Evolutionary conservation across 2,888 invertebrate species (phyloP).

Genomic region (Epistrophe grossulariae): DNA sequence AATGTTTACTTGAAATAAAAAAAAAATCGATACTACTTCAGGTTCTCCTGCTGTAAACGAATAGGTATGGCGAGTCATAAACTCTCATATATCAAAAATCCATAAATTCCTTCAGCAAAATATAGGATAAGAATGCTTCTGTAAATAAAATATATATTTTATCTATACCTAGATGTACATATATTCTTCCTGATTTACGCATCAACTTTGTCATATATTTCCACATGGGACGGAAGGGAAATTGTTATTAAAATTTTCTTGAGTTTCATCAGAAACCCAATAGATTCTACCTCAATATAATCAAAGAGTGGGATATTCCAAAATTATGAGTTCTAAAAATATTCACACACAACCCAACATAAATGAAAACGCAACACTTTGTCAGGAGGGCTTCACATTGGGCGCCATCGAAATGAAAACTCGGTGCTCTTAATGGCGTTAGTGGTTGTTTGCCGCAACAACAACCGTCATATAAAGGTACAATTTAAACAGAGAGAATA

Average conservation of each 20-base stretch:
- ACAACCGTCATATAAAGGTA: conserved; percentile 58
- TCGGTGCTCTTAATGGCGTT: conserved; percentile 57
- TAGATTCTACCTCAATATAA: not conserved
- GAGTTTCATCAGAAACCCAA: conserved; percentile 46
- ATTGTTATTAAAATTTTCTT: conserved; percentile 72
- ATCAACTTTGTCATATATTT: conserved; percentile 40
- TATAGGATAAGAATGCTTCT: conserved; percentile 36
- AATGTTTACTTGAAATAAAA: not conserved
- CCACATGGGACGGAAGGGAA: conserved; percentile 8
- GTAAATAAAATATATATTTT: conserved; percentile 17
- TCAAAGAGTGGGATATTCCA: not conserved
- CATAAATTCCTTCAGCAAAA: conserved; percentile 55
- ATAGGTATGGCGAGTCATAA: conserved; percentile 42
- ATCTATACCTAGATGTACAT: too few species aligned
- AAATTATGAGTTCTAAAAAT: conserved; percentile 40
- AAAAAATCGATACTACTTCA: conserved; percentile 27
- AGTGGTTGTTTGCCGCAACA: conserved; percentile 55
- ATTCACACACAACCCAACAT: not conserved
- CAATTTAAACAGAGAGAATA: conserved; percentile 44
- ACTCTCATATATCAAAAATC: conserved; percentile 72
- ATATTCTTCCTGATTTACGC: conserved; percentile 46
- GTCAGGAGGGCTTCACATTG: conserved; percentile 6
- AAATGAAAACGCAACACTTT: conserved; percentile 48
- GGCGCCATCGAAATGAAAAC: conserved; percentile 58
- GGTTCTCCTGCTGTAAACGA: not conserved